phyloP scores from a whole-genome alignment of 2,888 invertebrate genomes.

The Nemotelus pantherinus region DNA sequence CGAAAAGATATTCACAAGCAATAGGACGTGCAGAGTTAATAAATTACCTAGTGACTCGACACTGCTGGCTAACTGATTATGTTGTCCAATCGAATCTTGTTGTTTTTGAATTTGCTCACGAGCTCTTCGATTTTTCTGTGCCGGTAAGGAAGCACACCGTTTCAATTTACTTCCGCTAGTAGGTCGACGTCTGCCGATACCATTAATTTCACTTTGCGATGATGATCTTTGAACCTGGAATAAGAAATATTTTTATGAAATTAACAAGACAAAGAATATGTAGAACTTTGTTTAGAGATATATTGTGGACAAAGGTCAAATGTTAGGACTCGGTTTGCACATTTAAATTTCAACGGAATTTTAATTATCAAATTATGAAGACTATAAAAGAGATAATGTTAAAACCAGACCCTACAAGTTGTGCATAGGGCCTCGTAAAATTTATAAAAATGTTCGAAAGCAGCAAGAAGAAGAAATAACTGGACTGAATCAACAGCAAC shows the following conservation, averaged over 20 bases:
- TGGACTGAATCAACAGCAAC: no score
- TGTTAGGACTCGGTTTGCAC: no score
- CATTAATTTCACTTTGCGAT: slow-evolving; percentile 68
- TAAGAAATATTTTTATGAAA: background rate
- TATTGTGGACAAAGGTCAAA: no score
- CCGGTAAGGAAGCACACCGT: slow-evolving; percentile 69
- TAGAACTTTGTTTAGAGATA: background rate
- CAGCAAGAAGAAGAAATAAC: no score
- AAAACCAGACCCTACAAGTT: no score
- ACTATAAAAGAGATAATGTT: no score
- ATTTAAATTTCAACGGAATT: no score
- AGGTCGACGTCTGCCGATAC: slow-evolving; percentile 64
- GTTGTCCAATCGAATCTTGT: slow-evolving; percentile 52
- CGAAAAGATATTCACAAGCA: slow-evolving; percentile 2
- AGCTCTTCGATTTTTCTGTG: slow-evolving; percentile 57
- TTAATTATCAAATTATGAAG: no score
- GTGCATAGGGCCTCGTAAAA: no score
- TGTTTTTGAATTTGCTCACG: slow-evolving; percentile 53
- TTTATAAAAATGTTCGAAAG: no score
- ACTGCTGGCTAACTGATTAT: slow-evolving; percentile 60
- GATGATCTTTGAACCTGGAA: slow-evolving; percentile 67
- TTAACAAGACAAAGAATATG: background rate
- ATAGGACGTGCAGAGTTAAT: background rate
- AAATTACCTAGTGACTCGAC: slow-evolving; percentile 64
- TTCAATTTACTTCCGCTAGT: slow-evolving; percentile 65